Evolutionary conservation across 2,888 invertebrate species (phyloP), one percentile per base, ranked within the genome.

Genomic region (Drosophila helvetica): DNA sequence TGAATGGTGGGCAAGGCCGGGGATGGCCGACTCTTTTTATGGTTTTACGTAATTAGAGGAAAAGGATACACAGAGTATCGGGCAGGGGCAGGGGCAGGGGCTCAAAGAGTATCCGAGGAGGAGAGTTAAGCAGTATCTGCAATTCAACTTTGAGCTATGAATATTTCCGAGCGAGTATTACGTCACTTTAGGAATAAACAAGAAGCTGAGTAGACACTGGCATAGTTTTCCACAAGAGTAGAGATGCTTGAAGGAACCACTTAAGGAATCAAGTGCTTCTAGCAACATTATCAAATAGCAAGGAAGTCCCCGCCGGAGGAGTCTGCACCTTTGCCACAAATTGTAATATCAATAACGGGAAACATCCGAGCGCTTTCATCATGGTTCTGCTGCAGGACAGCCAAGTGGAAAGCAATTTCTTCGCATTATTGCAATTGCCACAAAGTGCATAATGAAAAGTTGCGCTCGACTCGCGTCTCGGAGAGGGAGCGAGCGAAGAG

Each of bases 321-420:
- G 15, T n/a, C 7, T 38, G 6, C 38, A 38, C 38, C 38, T 38
- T n/a, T n/a, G 2, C 38, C 48, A 9, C 22, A 48, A 15, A 12
- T 18, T 17, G 17, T 17, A 10, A 47, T 48, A 53, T 43, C 53
- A 25, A 15, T 46, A 25, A 18, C n/a, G 46, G 18, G 53, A 64
- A 62, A 52, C 15, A 63, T 52, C 42, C 51, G 15, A 22, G 42
- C 18, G 42, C 18, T n/a, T 22, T 54, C 52, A 46, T 51, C 42
- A 54, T 51, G 50, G 33, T 33, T 69, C 45, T 48, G 30, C 42
- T 43, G 9, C 53, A 38, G 52, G 64, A 58, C 71, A 62, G 67
- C 30, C 73, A 79, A 83, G 74, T 72, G 78, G 79, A 78, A 81
- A 72, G 81, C 80, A 84, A 81, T 81, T 84, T 73, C 80, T 63